Evolutionary conservation across 2,113 vertebrate genomes (phyloP).

Genomic region (Toxotes chatareus): DNA sequence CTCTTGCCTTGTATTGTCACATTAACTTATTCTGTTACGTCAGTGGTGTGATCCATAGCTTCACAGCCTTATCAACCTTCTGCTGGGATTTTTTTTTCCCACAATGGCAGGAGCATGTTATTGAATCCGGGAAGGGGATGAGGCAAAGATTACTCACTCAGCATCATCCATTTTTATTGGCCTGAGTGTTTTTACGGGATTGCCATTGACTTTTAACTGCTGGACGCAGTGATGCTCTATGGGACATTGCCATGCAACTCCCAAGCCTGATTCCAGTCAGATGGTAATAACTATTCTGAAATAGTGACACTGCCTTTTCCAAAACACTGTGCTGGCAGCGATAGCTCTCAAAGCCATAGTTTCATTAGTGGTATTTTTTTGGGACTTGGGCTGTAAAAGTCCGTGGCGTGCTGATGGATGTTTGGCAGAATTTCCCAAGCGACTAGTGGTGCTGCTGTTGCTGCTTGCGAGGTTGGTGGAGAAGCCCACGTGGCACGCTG

Average conservation of each 20-base stretch:
- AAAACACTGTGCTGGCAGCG: conserved; percentile 51
- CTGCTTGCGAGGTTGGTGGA: conserved; percentile 47
- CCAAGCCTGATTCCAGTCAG: conserved; percentile 37
- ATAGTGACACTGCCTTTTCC: conserved; percentile 64
- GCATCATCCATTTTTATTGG: conserved; percentile 76
- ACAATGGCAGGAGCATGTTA: conserved; percentile 48
- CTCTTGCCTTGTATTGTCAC: conserved; percentile 10
- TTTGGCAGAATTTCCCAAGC: conserved; percentile 64
- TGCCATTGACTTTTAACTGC: conserved; percentile 61
- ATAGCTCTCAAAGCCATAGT: conserved; percentile 31
- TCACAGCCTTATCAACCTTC: conserved; percentile 6
- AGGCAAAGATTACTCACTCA: conserved; percentile 75
- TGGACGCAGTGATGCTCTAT: conserved; percentile 34
- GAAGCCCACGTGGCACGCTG: conserved; percentile 68
- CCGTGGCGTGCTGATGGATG: conserved; percentile 69
- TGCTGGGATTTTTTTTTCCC: conserved; percentile 22
- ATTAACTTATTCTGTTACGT: conserved; percentile 20
- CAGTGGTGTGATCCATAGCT: conserved; percentile 34
- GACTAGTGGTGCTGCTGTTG: conserved; percentile 46
- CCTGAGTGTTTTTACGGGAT: conserved; percentile 66
- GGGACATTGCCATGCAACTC: conserved; percentile 52
- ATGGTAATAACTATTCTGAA: conserved; percentile 56
- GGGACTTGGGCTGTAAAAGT: conserved; percentile 66
- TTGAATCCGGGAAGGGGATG: conserved; percentile 70
- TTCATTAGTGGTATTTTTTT: conserved; percentile 61